These are phyloP conservation scores for Ephialtes manifestator DNA, from an alignment of 2,888 invertebrate genomes.

Conservation along the genomic window DNA sequence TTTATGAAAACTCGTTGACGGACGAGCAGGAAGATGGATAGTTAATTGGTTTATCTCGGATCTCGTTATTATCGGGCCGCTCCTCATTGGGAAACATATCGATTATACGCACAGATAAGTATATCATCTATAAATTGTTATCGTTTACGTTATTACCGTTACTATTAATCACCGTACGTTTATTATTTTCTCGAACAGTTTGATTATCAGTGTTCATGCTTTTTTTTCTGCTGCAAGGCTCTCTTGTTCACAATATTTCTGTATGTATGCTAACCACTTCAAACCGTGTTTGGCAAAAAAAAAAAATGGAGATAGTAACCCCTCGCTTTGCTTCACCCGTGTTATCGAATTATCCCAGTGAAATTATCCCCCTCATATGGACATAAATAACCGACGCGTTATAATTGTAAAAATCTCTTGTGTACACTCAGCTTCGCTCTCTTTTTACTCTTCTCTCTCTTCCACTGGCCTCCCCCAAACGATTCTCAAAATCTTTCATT, in stretches of 20 bases:
- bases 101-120: slow-evolving; percentile 58
- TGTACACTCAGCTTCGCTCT: slow-evolving; percentile 3
- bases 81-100: slow-evolving; percentile 35
- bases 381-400: neutral
- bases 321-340: neutral
- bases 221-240: slow-evolving; percentile 76
- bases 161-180: slow-evolving; percentile 49
- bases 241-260: slow-evolving; percentile 38
- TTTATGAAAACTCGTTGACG: slow-evolving; percentile 2
- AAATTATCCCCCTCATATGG: neutral
- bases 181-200: slow-evolving; percentile 64
- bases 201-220: slow-evolving; percentile 70
- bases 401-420: slow-evolving; percentile 29
- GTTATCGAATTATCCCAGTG: slow-evolving; percentile 14
- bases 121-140: slow-evolving; percentile 49
- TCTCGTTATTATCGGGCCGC: slow-evolving; percentile 19
- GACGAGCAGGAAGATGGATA: neutral
- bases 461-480: slow-evolving; percentile 58
- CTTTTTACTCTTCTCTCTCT: slow-evolving; percentile 60
- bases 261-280: neutral
- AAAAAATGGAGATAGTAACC: slow-evolving; percentile 8
- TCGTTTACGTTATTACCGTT: slow-evolving; percentile 38
- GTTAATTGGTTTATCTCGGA: slow-evolving; percentile 5
- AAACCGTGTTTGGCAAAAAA: slow-evolving; percentile 1
- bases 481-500: slow-evolving; percentile 40